Evolutionary conservation across 2,797 vertebrate genomes (phyloP).

Genomic region (Artibeus jamaicensis): DNA sequence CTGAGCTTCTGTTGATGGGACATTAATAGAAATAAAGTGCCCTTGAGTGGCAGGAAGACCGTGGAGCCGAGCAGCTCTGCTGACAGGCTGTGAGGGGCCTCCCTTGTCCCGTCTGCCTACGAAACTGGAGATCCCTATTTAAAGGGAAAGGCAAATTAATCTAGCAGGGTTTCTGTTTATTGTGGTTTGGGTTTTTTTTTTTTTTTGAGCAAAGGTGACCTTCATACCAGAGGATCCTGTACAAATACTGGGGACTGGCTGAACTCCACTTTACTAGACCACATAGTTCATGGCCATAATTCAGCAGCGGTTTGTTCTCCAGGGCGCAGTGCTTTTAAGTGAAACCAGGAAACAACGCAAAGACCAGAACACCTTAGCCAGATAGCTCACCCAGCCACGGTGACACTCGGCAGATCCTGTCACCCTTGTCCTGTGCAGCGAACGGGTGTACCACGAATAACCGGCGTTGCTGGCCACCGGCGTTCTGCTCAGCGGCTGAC

Average conservation of each 20-base stretch:
- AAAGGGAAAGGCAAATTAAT: background rate
- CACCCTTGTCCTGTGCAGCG: background rate
- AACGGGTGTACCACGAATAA: accelerated
- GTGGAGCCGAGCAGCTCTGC: background rate
- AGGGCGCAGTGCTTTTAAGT: slow-evolving; percentile 20
- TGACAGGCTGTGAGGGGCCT: background rate
- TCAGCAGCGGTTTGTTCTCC: background rate
- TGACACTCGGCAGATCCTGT: background rate
- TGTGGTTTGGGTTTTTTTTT: background rate
- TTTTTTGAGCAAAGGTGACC: background rate
- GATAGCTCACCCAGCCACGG: background rate
- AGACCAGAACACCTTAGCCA: background rate
- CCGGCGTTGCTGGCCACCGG: background rate
- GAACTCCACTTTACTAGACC: background rate
- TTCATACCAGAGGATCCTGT: background rate
- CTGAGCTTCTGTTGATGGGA: background rate
- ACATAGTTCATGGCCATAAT: background rate
- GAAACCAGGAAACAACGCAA: slow-evolving; percentile 32
- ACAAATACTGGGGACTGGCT: background rate
- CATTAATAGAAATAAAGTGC: background rate
- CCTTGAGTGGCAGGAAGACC: background rate
- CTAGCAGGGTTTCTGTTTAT: background rate
- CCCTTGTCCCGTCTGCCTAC: background rate
- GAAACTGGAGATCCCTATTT: background rate
- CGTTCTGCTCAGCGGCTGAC: background rate